These are phyloP conservation scores for Terebella lapidaria DNA, from an alignment of 2,888 invertebrate species.

Conservation along the genomic window DNA sequence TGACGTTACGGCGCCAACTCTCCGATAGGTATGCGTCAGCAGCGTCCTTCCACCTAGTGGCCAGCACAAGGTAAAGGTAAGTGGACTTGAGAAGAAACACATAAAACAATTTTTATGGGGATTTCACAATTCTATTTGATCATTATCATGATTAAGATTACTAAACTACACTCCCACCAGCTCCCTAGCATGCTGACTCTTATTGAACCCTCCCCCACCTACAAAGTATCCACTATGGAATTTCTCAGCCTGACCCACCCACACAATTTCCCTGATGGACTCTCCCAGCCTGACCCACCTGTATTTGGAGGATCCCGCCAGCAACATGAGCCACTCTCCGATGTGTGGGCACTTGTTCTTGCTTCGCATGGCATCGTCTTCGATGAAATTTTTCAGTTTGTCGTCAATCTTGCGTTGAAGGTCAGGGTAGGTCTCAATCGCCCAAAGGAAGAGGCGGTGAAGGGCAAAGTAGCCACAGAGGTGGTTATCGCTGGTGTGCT, in stretches of 20 bases:
- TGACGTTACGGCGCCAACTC: conserved; percentile 36
- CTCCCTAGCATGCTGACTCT: no score
- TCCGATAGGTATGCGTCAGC: conserved; percentile 37
- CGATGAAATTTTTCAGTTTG: conserved; percentile 33
- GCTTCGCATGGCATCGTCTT: conserved; percentile 29
- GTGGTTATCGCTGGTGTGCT: conserved; percentile 41
- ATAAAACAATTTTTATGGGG: no score
- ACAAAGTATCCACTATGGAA: neutral
- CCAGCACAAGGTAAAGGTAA: no score
- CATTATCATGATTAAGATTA: no score
- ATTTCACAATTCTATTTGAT: no score
- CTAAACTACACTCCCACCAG: no score
- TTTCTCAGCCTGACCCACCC: no score
- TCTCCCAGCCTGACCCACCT: conserved; percentile 28
- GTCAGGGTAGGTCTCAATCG: conserved; percentile 35
- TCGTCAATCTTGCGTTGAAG: conserved; percentile 30
- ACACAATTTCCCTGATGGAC: no score
- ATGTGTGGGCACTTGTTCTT: conserved; percentile 42
- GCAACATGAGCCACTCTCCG: conserved; percentile 38
- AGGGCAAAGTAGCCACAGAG: conserved; percentile 39
- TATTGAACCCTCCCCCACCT: no score
- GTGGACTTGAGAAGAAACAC: no score
- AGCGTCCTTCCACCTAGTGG: conserved; percentile 35
- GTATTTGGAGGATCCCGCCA: conserved; percentile 36
- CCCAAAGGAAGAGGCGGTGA: conserved; percentile 38